Evolutionary conservation across 2,888 invertebrate genomes (phyloP), one percentile per base, ranked within the genome.

Genomic region (Acleris emargana): DNA sequence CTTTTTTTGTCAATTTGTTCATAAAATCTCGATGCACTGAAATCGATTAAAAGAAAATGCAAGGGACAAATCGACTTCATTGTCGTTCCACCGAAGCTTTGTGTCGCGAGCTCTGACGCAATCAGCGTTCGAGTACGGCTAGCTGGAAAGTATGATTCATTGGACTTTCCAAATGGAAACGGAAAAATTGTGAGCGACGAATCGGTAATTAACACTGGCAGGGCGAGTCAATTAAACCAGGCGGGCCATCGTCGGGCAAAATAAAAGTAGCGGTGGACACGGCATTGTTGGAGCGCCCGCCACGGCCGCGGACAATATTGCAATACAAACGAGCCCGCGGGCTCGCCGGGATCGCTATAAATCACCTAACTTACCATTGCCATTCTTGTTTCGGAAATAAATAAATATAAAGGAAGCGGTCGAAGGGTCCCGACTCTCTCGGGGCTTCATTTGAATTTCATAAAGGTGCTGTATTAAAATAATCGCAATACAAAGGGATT

Each of bases 371-470:
- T 86, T 83, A 79, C 80, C 80, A 77, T 79, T 80, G 80, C 77
- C 76, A 84, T 81, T 81, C 82, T 81, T 84, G 82, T 84, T 85
- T 79, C 73, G 77, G 76, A 83, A 80, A 84, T 84, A 85, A 83
- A 85, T 85, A 86, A 82, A 80, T 80, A 79, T 74, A 78, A 78
- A 75, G 70, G 75, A 73, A 71, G 67, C 68, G 70, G 71, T 63
- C 70, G 68, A 76, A 76, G 74, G 75, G 73, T 73, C 69, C 70
- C 71, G 61, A 70, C 73, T 74, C 75, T 76, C 75, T 71, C 67
- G 68, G 70, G 73, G 66, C 71, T 76, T 83, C 78, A 86, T 88
- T 85, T 86, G 83, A 86, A 88, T 84, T 86, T 84, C 84, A 86
- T 82, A 85, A 83, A 84, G 79, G 80, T 80, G 77, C 78, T 78